Percentiles rank a stretch among this genome's conserved stretches.
Conservation (phyloP, 2,888 invertebrate genomes). For the Lepidonotus clava region DNA sequence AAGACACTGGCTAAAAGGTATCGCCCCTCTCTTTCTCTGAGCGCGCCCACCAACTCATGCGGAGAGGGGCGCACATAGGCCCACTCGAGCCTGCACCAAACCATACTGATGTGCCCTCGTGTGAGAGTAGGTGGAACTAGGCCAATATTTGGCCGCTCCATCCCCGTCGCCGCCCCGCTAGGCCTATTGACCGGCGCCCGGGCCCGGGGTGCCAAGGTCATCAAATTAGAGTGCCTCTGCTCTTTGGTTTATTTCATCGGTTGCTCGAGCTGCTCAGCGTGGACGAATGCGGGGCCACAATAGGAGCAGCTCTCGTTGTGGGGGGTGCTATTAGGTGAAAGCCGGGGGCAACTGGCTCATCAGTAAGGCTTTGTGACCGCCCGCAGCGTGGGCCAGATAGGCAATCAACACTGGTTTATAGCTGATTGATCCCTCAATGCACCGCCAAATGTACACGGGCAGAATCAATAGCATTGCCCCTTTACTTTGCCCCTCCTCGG, state of each 20-base stretch:
- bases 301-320: neutral
- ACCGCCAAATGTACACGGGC: neutral
- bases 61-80: no score
- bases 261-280: neutral
- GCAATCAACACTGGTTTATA: constrained; percentile 34
- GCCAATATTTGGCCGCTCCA: no score
- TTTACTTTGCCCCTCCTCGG: constrained; percentile 10
- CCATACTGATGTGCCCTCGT: no score
- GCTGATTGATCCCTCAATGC: constrained; percentile 36
- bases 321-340: constrained; percentile 23
- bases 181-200: neutral
- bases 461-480: constrained; percentile 31
- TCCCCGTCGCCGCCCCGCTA: no score
- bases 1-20: no score
- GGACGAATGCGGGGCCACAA: neutral
- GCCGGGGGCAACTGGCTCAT: constrained; percentile 23
- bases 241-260: constrained; percentile 22
- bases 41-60: no score
- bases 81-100: no score
- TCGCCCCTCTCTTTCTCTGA: no score
- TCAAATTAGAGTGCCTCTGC: constrained; percentile 19
- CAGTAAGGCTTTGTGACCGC: constrained; percentile 25
- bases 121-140: no score
- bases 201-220: neutral
- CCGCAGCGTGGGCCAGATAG: neutral